phyloP scores from a whole-genome alignment of 2,888 invertebrate species.

The Pammene aurita region DNA sequence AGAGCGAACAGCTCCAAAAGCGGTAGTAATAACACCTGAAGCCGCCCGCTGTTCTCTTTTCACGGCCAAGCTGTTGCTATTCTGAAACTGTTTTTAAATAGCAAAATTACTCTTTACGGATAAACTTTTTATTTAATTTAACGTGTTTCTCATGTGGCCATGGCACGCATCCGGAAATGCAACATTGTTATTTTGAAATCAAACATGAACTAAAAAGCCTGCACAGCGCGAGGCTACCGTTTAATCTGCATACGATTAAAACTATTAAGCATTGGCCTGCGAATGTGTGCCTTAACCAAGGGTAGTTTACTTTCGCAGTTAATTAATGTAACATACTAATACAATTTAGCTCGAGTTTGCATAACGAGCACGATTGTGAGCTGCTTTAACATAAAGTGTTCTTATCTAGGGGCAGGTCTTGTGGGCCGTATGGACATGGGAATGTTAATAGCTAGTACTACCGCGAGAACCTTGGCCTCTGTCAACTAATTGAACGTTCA shows the following conservation, averaged over 20 bases:
- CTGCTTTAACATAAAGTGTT: slow-evolving; percentile 34
- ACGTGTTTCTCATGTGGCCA: slow-evolving; percentile 15
- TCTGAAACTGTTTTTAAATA: slow-evolving; percentile 23
- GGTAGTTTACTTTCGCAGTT: slow-evolving; percentile 27
- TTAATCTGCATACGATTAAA: slow-evolving; percentile 23
- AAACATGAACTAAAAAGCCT: slow-evolving; percentile 23
- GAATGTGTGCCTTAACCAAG: slow-evolving; percentile 19
- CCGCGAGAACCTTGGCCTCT: slow-evolving; percentile 32
- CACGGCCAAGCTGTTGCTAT: slow-evolving; percentile 35
- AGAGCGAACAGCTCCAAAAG: background rate
- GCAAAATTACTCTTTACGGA: slow-evolving; percentile 16
- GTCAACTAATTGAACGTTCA: slow-evolving; percentile 30
- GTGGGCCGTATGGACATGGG: slow-evolving; percentile 21
- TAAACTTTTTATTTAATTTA: slow-evolving; percentile 2
- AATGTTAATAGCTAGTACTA: slow-evolving; percentile 22
- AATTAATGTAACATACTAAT: slow-evolving; percentile 31
- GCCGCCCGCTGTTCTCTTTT: slow-evolving; percentile 31
- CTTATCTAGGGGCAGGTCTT: slow-evolving; percentile 32
- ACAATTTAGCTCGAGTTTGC: slow-evolving; percentile 26
- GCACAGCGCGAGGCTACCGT: slow-evolving; percentile 20
- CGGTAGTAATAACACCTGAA: background rate
- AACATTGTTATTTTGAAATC: slow-evolving; percentile 12
- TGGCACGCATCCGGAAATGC: slow-evolving; percentile 15
- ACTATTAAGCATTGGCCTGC: slow-evolving; percentile 12
- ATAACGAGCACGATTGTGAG: slow-evolving; percentile 29